Evolutionary conservation across 1,140 invertebrate species (phyloP).

Genomic region (Catajapyx aquilonaris): DNA sequence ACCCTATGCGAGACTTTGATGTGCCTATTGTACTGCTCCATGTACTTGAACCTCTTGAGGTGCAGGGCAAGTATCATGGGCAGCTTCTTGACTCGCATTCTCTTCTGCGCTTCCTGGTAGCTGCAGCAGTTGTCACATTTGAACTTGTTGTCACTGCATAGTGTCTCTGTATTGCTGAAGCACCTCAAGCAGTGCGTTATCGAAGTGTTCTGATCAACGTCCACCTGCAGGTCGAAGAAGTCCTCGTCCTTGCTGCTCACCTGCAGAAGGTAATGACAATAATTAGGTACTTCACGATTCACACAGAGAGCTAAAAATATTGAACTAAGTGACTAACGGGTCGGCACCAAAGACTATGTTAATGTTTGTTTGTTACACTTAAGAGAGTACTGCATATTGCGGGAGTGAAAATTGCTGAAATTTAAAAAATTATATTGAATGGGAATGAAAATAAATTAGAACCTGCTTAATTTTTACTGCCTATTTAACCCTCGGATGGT

Average conservation of each 20-base stretch:
- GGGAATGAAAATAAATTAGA: too few species aligned
- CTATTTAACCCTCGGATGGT: too few species aligned
- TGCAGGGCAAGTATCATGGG: constrained; percentile 95
- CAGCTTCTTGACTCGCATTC: constrained; percentile 95
- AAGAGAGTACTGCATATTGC: too few species aligned
- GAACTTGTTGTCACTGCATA: constrained; percentile 99
- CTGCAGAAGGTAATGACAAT: constrained; percentile 17
- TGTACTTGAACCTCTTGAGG: constrained; percentile 97
- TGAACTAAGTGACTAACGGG: too few species aligned
- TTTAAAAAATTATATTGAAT: constrained; percentile 5
- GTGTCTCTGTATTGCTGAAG: constrained; percentile 94
- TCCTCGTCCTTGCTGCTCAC: constrained; percentile 97
- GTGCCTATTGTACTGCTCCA: constrained; percentile 95
- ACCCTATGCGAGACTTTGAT: constrained; percentile 98
- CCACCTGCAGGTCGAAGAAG: constrained; percentile 96
- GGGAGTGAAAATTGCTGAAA: neutral
- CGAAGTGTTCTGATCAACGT: constrained; percentile 97
- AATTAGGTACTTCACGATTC: constrained; percentile 1
- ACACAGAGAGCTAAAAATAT: neutral
- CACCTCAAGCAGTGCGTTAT: constrained; percentile 95
- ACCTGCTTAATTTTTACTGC: too few species aligned
- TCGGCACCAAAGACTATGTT: too few species aligned
- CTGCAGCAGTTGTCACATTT: constrained; percentile 98
- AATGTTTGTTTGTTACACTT: too few species aligned
- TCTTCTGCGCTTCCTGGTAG: constrained; percentile 94